Base-by-base conservation (phyloP, 2,113 vertebrate genomes). In the Ibidorhyncha struthersii region DNA sequence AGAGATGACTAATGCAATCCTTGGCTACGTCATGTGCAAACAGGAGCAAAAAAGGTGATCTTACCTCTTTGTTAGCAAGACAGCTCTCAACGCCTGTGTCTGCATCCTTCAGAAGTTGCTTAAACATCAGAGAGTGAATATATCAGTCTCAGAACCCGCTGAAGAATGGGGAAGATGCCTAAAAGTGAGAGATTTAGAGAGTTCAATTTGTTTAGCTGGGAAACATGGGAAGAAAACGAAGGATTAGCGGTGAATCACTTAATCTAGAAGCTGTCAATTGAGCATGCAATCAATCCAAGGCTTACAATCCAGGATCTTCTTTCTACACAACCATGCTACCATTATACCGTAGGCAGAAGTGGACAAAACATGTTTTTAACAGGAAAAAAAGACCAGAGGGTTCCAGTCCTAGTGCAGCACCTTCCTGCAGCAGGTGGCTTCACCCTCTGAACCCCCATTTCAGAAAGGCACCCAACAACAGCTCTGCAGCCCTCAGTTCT, bases 91-190 rank as follows among this genome's bases (percentile, higher is more conserved):
- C 6, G 40, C 65, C 93, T 14, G 45, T 2, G 69, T 52, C 93
- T 6, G 84, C 96, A 97, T 96, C 87, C 96, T 97, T 69, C 84
- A 69, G 14, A n/a, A 58, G 25, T 32, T 78, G 59, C 66, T 87
- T 55, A 29, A 30, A 8, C 78, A 79, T 87, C 95, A 91, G 73
- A 40, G 52, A 7, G 41, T 3, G 36, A 12, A 25, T 3, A 12
- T 14, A 20, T 10, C 21, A 32, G 82, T 16, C 82, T 85, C 7
- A 6, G 40, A 69, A 52, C 8, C 93, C 80, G 71, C 53, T 61
- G 83, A 76, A 79, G 65, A 63, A 56, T 1, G 0, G 70, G 58
- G 49, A 79, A n/a, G 65, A 21, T 22, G 66, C 84, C 93, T 97
- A 11, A 4, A 95, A 89, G 86, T 13, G 86, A 96, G 59, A 74